A percentile compares a stretch with the other conserved stretches of the same genome.
These are phyloP conservation scores for Gibbula magus DNA, from an alignment of 2,888 invertebrate species.

Conservation along the genomic window DNA sequence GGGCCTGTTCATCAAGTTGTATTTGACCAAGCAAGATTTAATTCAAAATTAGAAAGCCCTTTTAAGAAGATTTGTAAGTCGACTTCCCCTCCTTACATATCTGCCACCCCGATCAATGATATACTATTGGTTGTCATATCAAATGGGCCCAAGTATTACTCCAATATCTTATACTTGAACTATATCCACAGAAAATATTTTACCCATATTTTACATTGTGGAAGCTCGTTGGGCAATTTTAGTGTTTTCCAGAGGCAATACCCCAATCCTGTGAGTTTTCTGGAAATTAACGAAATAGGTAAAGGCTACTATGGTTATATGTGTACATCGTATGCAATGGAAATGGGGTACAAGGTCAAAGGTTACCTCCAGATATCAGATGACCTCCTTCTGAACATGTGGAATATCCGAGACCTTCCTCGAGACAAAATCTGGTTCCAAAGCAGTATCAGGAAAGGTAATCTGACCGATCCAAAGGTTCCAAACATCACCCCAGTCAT, in stretches of 20 bases:
- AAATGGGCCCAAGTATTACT: not conserved
- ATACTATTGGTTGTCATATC: not conserved
- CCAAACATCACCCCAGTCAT: not conserved
- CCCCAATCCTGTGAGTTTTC: not conserved
- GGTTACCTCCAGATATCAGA: constrained; percentile 25
- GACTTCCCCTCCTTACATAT: not conserved
- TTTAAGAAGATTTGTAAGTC: no score
- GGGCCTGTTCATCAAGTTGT: no score
- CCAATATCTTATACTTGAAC: not conserved
- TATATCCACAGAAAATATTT: constrained; percentile 22
- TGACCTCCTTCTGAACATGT: constrained; percentile 25
- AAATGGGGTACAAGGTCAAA: constrained; percentile 17
- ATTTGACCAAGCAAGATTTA: no score
- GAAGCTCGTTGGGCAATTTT: not conserved
- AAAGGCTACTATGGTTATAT: constrained; percentile 2
- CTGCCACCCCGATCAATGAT: not conserved
- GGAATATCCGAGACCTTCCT: constrained; percentile 24
- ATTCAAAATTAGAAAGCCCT: no score
- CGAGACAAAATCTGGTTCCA: constrained; percentile 20
- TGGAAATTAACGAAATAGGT: constrained; percentile 13
- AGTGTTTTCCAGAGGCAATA: not conserved
- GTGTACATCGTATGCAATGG: constrained; percentile 18
- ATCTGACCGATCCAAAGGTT: not conserved
- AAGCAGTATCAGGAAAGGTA: constrained; percentile 13
- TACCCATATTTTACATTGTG: constrained; percentile 21